These are phyloP conservation scores for Papilio xuthus DNA, from an alignment of 1,140 invertebrate genomes.

Conservation along the genomic window DNA sequence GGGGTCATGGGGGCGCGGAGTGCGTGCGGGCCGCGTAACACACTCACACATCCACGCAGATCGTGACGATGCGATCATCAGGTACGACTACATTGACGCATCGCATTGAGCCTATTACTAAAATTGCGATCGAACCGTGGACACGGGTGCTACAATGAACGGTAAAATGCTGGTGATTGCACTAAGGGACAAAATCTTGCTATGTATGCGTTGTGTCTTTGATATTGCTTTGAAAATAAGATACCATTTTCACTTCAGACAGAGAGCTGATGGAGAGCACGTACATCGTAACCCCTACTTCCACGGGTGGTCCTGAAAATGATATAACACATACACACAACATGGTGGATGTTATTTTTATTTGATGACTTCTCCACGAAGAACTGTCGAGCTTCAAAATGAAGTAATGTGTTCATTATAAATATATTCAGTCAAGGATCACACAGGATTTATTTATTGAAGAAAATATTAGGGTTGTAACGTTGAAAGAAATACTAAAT, in stretches of 20 bases:
- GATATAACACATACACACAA: conserved; percentile 63
- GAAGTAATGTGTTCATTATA: not conserved
- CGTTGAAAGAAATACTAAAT: too few species aligned
- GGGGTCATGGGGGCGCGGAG: conserved; percentile 54
- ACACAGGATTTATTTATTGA: not conserved
- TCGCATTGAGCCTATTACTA: conserved; percentile 51
- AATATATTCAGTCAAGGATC: not conserved
- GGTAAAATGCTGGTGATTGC: conserved; percentile 77
- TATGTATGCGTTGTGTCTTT: conserved; percentile 78
- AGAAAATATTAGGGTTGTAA: too few species aligned
- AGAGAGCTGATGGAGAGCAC: conserved; percentile 99
- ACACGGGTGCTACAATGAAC: conserved; percentile 80
- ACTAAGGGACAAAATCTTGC: conserved; percentile 76
- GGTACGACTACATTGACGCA: conserved; percentile 44
- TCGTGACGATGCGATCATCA: conserved; percentile 34
- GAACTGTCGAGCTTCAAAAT: not conserved
- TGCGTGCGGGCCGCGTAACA: conserved; percentile 49
- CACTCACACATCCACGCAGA: conserved; percentile 39
- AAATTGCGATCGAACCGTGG: conserved; percentile 74
- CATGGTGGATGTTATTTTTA: conserved; percentile 49
- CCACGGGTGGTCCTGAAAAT: conserved; percentile 95
- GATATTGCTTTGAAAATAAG: conserved; percentile 82
- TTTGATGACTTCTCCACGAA: not conserved
- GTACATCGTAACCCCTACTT: conserved; percentile 98
- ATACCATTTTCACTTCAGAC: conserved; percentile 99